Conservation (phyloP, 2,888 invertebrate genomes). For the Lithophane ornitopus region DNA sequence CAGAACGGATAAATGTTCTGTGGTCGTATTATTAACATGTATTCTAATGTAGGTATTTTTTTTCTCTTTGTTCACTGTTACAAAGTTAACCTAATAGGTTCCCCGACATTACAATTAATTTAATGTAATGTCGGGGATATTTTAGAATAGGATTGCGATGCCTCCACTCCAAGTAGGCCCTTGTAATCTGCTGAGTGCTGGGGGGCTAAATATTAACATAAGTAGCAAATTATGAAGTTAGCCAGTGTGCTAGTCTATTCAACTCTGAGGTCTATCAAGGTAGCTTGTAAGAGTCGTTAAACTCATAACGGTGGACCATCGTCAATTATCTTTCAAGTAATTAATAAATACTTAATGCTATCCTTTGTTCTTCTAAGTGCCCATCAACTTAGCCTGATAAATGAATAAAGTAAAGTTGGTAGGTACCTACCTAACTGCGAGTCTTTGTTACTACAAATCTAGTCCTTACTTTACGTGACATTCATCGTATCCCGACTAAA, state of each 20-base stretch:
- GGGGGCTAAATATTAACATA: neutral
- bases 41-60: neutral
- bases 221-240: neutral
- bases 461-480: neutral
- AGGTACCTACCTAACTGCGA: neutral
- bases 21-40: too few relatives aligned
- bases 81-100: neutral
- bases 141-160: neutral
- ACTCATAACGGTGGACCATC: neutral
- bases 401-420: neutral
- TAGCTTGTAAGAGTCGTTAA: neutral
- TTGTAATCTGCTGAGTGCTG: neutral
- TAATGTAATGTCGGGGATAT: neutral
- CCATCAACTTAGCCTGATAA: neutral
- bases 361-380: constrained; percentile 1
- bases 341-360: neutral
- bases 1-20: neutral
- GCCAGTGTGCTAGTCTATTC: neutral
- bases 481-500: neutral
- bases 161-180: too few relatives aligned
- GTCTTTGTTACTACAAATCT: neutral
- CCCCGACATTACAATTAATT: neutral
- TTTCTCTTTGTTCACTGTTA: neutral
- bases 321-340: neutral
- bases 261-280: too few relatives aligned